A percentile compares a stretch with the other conserved stretches of the same genome.
phyloP scores from a whole-genome alignment of 1,140 invertebrate species.

The Aporrectodea caliginosa region DNA sequence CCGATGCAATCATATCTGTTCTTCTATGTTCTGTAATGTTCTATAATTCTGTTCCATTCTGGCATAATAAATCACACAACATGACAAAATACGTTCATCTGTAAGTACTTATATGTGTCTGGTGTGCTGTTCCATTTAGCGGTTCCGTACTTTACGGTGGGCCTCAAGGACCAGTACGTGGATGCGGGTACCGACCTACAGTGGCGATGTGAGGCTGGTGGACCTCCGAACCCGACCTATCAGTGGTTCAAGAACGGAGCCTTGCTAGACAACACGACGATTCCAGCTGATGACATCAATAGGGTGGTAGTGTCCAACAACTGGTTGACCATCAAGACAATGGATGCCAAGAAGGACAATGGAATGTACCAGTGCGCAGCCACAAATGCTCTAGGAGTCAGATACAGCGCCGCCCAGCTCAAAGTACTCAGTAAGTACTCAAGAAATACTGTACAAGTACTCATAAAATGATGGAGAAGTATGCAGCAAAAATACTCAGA shows the following conservation, averaged over 20 bases:
- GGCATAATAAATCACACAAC: too few relatives aligned
- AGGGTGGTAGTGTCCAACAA: constrained; percentile 36
- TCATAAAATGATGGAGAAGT: too few relatives aligned
- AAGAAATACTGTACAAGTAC: too few relatives aligned
- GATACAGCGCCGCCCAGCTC: constrained; percentile 56
- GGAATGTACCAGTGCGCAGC: constrained; percentile 91
- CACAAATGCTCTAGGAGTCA: constrained; percentile 77
- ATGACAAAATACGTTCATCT: too few relatives aligned
- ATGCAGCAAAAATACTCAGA: too few relatives aligned
- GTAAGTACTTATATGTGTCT: too few relatives aligned
- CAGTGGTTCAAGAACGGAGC: constrained; percentile 75
- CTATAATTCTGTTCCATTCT: too few relatives aligned
- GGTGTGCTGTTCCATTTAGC: constrained; percentile 61
- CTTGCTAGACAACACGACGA: constrained; percentile 58
- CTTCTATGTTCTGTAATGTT: too few relatives aligned
- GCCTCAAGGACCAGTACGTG: constrained; percentile 76
- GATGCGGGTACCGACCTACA: constrained; percentile 74
- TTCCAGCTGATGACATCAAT: constrained; percentile 55
- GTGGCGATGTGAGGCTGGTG: constrained; percentile 93
- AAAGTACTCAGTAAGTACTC: background rate
- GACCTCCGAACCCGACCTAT: constrained; percentile 86
- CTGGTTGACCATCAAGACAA: constrained; percentile 36
- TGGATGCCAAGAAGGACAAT: constrained; percentile 61
- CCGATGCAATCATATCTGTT: too few relatives aligned
- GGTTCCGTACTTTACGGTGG: constrained; percentile 84